Evolutionary conservation across 2,797 vertebrate species (phyloP).

Genomic region (Pelobates cultripes): DNA sequence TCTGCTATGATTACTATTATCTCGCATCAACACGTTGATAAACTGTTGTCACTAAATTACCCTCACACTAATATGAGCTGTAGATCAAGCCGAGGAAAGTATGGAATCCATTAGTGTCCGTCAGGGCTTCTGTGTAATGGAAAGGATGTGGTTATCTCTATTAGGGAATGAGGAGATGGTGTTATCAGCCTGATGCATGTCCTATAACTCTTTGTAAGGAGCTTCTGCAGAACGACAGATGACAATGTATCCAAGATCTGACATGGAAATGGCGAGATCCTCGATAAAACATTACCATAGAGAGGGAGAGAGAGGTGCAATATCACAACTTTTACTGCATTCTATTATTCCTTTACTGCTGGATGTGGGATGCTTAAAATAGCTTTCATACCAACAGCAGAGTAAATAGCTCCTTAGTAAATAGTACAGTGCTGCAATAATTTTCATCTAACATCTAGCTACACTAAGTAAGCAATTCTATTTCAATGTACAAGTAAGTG

Average conservation of each 20-base stretch:
- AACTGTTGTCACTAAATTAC: conserved; percentile 86
- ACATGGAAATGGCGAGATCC: conserved; percentile 46
- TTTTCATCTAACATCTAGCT: background rate
- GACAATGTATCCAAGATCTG: conserved; percentile 60
- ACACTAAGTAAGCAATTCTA: background rate
- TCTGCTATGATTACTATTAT: conserved; percentile 75
- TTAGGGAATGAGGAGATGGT: conserved; percentile 72
- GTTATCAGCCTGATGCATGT: conserved; percentile 68
- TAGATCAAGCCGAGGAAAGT: conserved; percentile 72
- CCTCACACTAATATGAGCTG: conserved; percentile 77
- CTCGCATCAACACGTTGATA: conserved; percentile 76
- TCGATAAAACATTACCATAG: conserved; percentile 46
- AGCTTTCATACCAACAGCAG: background rate
- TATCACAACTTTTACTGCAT: conserved; percentile 33
- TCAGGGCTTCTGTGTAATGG: conserved; percentile 77
- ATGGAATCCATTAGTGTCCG: conserved; percentile 86
- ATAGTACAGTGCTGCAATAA: background rate
- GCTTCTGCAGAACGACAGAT: conserved; percentile 59
- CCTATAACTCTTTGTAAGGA: conserved; percentile 62
- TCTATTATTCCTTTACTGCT: conserved; percentile 35
- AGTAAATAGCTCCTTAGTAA: background rate
- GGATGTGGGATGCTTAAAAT: conserved; percentile 6
- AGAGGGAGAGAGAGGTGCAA: conserved; percentile 27
- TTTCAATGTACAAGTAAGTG: background rate
- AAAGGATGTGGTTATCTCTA: conserved; percentile 75